Evolutionary conservation across 2,888 invertebrate genomes (phyloP).

Genomic region (Polyommatus icarus): DNA sequence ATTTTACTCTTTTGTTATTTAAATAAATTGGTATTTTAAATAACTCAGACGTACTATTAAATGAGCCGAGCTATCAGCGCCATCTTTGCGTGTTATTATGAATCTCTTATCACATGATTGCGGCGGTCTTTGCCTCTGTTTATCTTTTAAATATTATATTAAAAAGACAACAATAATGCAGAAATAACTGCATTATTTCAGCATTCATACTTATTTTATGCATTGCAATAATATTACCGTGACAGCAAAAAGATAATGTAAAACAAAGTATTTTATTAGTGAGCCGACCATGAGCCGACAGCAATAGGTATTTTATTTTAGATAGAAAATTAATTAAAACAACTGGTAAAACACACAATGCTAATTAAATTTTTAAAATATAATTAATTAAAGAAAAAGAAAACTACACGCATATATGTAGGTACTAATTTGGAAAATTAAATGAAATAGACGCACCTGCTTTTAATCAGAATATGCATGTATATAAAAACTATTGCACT

Average conservation of each 20-base stretch:
- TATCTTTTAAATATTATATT: not conserved
- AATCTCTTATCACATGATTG: slow-evolving; percentile 26
- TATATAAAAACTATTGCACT: not conserved
- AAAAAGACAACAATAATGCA: not conserved
- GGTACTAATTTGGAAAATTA: not conserved
- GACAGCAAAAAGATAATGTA: not conserved
- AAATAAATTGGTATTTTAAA: not conserved
- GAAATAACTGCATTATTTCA: slow-evolving; percentile 1
- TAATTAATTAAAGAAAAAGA: not conserved
- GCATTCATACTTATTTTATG: not conserved
- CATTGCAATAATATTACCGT: not conserved
- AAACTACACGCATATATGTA: not conserved
- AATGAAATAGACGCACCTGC: not conserved
- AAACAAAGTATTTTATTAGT: not conserved
- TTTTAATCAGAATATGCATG: not conserved
- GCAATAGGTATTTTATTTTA: not conserved
- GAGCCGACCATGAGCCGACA: not conserved
- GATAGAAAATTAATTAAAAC: not conserved
- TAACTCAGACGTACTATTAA: no score
- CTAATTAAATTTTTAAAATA: not conserved
- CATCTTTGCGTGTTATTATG: not conserved
- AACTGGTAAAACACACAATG: not conserved
- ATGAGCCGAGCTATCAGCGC: not conserved
- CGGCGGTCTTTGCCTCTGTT: not conserved
- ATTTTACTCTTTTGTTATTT: not conserved